These are phyloP conservation scores for Cepaea nemoralis DNA, from an alignment of 1,140 invertebrate genomes.

Conservation along the genomic window DNA sequence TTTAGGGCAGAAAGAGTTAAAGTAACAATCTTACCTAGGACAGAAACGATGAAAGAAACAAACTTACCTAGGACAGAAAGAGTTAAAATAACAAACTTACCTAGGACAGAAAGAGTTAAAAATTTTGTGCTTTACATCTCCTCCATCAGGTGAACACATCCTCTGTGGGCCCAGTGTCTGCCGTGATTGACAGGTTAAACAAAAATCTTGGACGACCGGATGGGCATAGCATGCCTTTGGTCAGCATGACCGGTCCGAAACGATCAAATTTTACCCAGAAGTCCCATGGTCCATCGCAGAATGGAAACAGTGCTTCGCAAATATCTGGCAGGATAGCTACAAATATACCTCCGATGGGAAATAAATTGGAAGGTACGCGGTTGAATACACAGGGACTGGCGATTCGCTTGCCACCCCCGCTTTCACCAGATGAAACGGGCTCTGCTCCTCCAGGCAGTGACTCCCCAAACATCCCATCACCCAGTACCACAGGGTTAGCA, in stretches of 20 bases:
- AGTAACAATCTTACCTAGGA: too few relatives aligned
- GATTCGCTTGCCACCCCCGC: background rate
- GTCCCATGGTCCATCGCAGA: background rate
- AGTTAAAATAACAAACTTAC: too few relatives aligned
- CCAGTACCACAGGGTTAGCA: background rate
- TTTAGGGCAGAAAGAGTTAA: too few relatives aligned
- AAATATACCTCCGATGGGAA: background rate
- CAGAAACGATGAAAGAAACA: too few relatives aligned
- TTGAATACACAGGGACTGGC: background rate
- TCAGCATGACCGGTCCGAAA: background rate
- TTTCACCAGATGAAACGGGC: background rate
- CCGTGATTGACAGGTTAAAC: constrained; percentile 36
- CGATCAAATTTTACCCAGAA: constrained; percentile 5
- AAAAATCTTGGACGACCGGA: background rate
- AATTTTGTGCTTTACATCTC: too few relatives aligned
- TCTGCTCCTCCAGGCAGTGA: background rate
- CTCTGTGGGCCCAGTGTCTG: constrained; percentile 35
- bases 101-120: too few relatives aligned
- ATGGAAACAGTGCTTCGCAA: background rate
- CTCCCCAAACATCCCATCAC: background rate
- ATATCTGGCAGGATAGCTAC: background rate
- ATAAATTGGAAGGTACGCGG: background rate
- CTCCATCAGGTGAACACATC: constrained; percentile 9
- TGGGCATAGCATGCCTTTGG: background rate
- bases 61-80: too few relatives aligned